A percentile compares a stretch with the other conserved stretches of the same genome.
Conservation (phyloP, 2,113 vertebrate genomes). For the Oreochromis tanganicae region DNA sequence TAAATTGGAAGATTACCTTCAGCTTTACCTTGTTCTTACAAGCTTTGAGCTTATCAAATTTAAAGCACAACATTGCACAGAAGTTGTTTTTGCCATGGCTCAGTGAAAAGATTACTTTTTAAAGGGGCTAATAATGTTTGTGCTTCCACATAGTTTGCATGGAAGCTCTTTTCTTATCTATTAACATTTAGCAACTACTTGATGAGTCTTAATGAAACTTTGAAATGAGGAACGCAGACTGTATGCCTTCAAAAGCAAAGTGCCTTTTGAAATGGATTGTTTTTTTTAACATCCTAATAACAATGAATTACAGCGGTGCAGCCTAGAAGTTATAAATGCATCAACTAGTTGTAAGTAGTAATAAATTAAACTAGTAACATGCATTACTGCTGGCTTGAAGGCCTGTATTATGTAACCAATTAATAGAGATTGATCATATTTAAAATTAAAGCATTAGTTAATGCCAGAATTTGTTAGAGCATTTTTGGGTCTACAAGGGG, state of each 20-base stretch:
- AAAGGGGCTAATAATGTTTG: background rate
- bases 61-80: background rate
- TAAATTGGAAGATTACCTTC: background rate
- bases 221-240: background rate
- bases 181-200: background rate
- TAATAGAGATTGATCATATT: background rate
- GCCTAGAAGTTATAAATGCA: background rate
- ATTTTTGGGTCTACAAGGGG: background rate
- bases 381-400: background rate
- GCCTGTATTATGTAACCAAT: background rate
- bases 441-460: background rate
- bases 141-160: background rate
- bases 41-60: background rate
- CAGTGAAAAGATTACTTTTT: background rate
- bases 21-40: background rate
- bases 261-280: background rate
- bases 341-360: background rate
- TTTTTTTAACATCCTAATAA: background rate
- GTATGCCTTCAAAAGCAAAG: background rate
- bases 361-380: background rate
- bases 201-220: background rate
- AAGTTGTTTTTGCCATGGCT: background rate
- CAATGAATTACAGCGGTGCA: background rate
- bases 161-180: background rate
- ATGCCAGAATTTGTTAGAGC: background rate